Evolutionary conservation across 2,113 vertebrate species (phyloP), one percentile per base, ranked within the genome.

Genomic region (Gopherus flavomarginatus): DNA sequence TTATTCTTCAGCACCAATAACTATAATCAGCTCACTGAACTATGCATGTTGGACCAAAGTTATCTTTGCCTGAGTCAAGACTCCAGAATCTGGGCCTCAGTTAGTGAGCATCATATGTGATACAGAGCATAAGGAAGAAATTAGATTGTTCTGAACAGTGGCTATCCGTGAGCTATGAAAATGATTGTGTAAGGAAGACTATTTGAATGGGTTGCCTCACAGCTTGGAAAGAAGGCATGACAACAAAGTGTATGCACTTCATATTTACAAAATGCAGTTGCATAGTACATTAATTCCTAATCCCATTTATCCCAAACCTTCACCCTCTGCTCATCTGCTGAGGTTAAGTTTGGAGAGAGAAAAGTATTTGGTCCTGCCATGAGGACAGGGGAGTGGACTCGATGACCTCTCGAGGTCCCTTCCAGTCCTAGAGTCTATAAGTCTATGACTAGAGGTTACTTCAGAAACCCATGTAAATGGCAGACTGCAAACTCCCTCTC

Each of bases 91-190:
- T 27, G 3, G 77, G 19, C 59, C 85, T 87, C 62, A 88, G 7
- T 75, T 90, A 44, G 27, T 10, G 22, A 54, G 21, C 1, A 42
- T 8, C 2, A 53, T 72, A 84, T 14, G 26, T 0, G 1, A n/a
- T 19, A 82, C 8, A 59, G 56, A 90, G 88, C 75, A 27, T 16
- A 72, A 21, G n/a, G 42, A 26, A 81, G 52, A 13, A 26, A 42
- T 1, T 19, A 0, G 26, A 22, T 87, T 53, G 13, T 85, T 90
- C 77, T 53, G 4, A 88, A 87, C 4, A 83, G 8, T 38, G 59
- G 35, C 42, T 78, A 26, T 27, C 26, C 38, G 78, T 50, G 8
- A 81, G n/a, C 4, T 83, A 44, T 54, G 42, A 13, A 81, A 90
- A 83, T 31, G 83, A 4, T 57, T 88, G 77, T 2, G 5, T 16